phyloP scores from a whole-genome alignment of 2,797 vertebrate genomes.

The Schizopygopsis malacanthus region DNA sequence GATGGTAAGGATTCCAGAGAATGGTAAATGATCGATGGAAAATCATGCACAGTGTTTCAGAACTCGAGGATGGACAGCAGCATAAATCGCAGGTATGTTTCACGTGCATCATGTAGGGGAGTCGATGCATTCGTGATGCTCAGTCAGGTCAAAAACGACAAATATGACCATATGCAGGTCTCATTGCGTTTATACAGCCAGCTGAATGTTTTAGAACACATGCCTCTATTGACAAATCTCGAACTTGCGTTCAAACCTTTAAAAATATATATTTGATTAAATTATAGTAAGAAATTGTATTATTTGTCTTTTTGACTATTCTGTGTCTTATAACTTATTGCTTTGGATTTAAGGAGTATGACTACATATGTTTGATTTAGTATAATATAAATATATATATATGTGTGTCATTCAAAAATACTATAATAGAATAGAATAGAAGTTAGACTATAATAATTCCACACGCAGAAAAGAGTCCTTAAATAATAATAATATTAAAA shows the following conservation, averaged over 20 bases:
- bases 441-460: neutral
- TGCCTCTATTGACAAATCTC: neutral
- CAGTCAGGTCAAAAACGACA: neutral
- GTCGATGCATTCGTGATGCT: constrained; percentile 9
- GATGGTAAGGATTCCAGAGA: constrained; percentile 70
- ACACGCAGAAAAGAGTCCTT: neutral
- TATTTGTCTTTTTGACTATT: neutral
- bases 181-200: neutral
- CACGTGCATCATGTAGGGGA: neutral
- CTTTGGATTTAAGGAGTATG: neutral
- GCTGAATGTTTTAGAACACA: neutral
- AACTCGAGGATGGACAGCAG: constrained; percentile 81
- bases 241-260: neutral
- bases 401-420: too few relatives aligned
- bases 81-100: constrained; percentile 82
- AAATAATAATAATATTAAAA: neutral
- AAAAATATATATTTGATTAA: neutral
- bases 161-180: neutral
- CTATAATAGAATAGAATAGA: too few relatives aligned
- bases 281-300: neutral
- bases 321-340: neutral
- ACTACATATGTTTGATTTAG: neutral
- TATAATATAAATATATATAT: neutral
- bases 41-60: constrained; percentile 85
- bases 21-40: constrained; percentile 86